Evolutionary conservation across 2,797 vertebrate species (phyloP).

Genomic region (Australoheros facetus): DNA sequence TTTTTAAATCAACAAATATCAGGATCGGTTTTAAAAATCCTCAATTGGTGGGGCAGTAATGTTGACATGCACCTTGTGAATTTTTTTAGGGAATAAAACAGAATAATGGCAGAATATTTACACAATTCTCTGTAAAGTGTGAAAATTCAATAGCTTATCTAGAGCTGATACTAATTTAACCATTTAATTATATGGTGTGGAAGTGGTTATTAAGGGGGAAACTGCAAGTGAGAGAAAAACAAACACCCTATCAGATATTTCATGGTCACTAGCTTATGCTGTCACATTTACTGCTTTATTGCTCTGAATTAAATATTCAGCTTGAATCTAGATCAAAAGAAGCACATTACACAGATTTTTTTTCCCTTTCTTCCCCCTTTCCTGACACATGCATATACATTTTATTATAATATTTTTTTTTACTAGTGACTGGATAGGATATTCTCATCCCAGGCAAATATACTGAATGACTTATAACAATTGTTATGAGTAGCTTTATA

Average conservation of each 20-base stretch:
- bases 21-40: neutral
- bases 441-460: neutral
- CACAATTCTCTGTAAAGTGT: slow-evolving; percentile 41
- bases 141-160: slow-evolving; percentile 48
- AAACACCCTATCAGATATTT: slow-evolving; percentile 29
- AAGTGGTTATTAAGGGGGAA: slow-evolving; percentile 3
- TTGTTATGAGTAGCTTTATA: neutral
- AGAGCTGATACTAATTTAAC: slow-evolving; percentile 60
- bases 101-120: neutral
- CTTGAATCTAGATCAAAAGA: neutral
- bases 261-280: slow-evolving; percentile 16
- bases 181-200: slow-evolving; percentile 62
- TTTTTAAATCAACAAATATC: too few species aligned
- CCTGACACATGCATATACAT: neutral
- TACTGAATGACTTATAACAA: too few species aligned
- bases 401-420: neutral
- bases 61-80: neutral
- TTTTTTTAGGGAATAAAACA: neutral
- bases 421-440: neutral
- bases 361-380: neutral
- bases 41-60: neutral
- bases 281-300: slow-evolving; percentile 17
- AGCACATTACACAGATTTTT: neutral
- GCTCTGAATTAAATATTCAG: slow-evolving; percentile 1
- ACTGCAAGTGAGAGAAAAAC: slow-evolving; percentile 2